phyloP scores from a whole-genome alignment of 2,113 vertebrate genomes.

The Rhinogobius similis region DNA sequence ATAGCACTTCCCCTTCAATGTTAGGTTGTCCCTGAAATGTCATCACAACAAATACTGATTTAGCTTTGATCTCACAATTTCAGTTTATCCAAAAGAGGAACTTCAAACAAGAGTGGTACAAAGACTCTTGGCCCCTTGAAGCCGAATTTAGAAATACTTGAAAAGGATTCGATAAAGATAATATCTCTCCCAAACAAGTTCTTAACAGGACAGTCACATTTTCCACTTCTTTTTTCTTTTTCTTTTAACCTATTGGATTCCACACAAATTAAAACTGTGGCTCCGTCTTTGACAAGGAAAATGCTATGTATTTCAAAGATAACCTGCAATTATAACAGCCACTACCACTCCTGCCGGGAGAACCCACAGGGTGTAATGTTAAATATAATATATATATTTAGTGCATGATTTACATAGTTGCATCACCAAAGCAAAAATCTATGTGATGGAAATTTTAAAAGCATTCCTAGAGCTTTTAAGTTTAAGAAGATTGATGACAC shows the following conservation, averaged over 20 bases:
- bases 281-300: neutral
- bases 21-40: no score
- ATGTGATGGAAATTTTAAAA: neutral
- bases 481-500: neutral
- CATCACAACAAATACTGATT: no score
- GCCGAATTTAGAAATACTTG: neutral
- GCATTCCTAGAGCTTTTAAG: neutral
- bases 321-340: neutral
- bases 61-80: no score
- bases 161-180: neutral
- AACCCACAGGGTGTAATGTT: neutral
- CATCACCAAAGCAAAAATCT: neutral
- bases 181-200: neutral
- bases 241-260: neutral
- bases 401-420: neutral
- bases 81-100: no score
- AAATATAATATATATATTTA: neutral
- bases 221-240: neutral
- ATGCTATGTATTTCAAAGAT: neutral
- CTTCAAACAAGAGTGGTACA: neutral
- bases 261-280: neutral
- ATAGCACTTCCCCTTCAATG: no score
- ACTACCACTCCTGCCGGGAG: neutral
- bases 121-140: neutral
- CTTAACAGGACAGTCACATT: neutral